Evolutionary conservation across 2,888 invertebrate species (phyloP), one percentile per base, ranked within the genome.

Genomic region (Copidosoma aretas): DNA sequence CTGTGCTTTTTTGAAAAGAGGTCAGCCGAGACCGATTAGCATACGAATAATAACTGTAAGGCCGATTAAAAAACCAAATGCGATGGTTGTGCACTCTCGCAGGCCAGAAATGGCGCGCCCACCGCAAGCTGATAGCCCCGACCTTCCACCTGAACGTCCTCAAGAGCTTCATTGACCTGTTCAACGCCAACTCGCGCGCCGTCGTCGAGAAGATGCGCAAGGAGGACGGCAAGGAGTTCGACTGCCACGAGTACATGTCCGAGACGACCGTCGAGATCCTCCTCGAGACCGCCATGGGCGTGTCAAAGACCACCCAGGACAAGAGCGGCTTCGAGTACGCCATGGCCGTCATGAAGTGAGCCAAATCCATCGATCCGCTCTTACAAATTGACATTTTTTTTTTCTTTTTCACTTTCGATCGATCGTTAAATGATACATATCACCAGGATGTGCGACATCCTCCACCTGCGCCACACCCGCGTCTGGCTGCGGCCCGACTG

Each of bases 81-180:
- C 8, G 32, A 32, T 8, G 4, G 32, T 32, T 32, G 32, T 32
- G 8, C 43, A 3, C 15, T 8, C 43, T 17, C 43, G 43, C 77
- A 92, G 92, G 92, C 79, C 90, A 90, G 77, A 93, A 93, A 88
- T 94, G 94, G 94, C 89, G 92, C 61, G 89, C 91, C 22, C 93
- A 94, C 82, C 89, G 94, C 76, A 93, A 93, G 85, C 85, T 94
- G 75, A 94, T 94, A 75, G 93, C 94, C 14, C 94, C 94, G 57
- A 93, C 93, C 73, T 94, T 94, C 90, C 93, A 94, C 81, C 86
- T 94, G 84, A 94, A 94, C 84, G 93, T 94, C 1, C 85, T 94
- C 76, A 93, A 93, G 86, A 92, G 92, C 76, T 94, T 94, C 86
- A 92, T 94, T 78, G 92, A 92, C 79, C 86, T 93, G 46, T 94